phyloP scores from a whole-genome alignment of 2,797 vertebrate species.

The Periparus ater region DNA sequence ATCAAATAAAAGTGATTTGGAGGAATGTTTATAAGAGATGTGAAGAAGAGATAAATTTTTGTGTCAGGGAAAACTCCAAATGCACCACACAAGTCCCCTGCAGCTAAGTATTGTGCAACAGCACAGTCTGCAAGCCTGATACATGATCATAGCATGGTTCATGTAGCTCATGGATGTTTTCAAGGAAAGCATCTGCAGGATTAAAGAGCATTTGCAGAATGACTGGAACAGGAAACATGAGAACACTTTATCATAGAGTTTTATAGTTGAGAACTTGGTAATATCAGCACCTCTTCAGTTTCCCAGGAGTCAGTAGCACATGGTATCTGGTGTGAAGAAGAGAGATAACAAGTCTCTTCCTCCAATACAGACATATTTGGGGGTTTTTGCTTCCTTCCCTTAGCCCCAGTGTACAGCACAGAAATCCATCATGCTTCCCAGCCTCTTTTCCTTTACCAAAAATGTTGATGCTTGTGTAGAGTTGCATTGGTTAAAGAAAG shows the following conservation, averaged over 20 bases:
- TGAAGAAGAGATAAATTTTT: background rate
- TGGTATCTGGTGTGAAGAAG: background rate
- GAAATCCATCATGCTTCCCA: background rate
- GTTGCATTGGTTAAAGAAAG: background rate
- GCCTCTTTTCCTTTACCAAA: background rate
- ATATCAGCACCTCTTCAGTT: background rate
- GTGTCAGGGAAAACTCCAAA: background rate
- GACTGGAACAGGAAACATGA: background rate
- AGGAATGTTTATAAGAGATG: background rate
- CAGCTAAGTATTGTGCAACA: rapidly evolving
- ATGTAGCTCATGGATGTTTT: background rate
- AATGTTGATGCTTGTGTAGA: rapidly evolving
- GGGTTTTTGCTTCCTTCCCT: background rate
- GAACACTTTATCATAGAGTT: background rate
- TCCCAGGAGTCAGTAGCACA: background rate
- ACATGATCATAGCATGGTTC: background rate
- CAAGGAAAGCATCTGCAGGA: background rate
- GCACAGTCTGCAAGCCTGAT: background rate
- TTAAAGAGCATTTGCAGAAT: background rate
- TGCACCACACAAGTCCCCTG: background rate
- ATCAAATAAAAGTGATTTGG: background rate
- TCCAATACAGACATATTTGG: background rate
- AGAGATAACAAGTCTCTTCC: background rate
- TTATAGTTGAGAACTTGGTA: background rate
- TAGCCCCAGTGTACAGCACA: background rate